A percentile compares a stretch with the other conserved stretches of the same genome.
These are phyloP conservation scores for Alectura lathami DNA, from an alignment of 2,113 vertebrate genomes.

Conservation along the genomic window DNA sequence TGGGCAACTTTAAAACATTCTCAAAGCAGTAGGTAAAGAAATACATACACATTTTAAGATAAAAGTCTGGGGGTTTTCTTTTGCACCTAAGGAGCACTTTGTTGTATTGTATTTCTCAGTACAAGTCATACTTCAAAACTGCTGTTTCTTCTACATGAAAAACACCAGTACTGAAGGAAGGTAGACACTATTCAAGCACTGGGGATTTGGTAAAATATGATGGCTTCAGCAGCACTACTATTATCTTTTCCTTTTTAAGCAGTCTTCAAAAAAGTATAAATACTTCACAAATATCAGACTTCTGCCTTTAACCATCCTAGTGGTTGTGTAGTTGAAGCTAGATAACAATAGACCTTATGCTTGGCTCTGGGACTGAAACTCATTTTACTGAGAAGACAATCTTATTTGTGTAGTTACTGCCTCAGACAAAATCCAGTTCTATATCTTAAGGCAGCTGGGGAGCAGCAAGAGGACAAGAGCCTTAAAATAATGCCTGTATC, in stretches of 20 bases:
- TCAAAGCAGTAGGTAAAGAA: not conserved
- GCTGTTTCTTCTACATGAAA: not conserved
- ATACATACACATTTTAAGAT: not conserved
- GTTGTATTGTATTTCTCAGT: not conserved
- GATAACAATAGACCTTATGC: not conserved
- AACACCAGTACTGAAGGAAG: not conserved
- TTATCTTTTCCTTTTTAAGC: slow-evolving; percentile 1
- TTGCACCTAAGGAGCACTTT: not conserved
- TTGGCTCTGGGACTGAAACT: not conserved
- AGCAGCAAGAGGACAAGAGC: not conserved
- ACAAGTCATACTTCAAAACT: slow-evolving; percentile 12
- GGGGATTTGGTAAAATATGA: not conserved
- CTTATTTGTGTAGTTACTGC: not conserved
- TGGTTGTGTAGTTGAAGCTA: slow-evolving; percentile 7
- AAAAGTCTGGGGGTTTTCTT: not conserved
- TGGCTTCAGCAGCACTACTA: slow-evolving; percentile 9
- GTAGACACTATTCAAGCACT: not conserved
- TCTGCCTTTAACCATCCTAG: slow-evolving; percentile 7
- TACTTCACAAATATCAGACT: slow-evolving; percentile 41
- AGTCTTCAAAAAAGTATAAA: not conserved
- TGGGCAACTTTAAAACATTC: not conserved
- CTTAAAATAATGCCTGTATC: not conserved
- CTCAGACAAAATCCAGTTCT: not conserved
- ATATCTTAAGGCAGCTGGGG: not conserved
- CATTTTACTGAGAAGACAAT: not conserved